Base-by-base conservation (phyloP, 1,140 invertebrate species). In the Zaprionus davidi region DNA sequence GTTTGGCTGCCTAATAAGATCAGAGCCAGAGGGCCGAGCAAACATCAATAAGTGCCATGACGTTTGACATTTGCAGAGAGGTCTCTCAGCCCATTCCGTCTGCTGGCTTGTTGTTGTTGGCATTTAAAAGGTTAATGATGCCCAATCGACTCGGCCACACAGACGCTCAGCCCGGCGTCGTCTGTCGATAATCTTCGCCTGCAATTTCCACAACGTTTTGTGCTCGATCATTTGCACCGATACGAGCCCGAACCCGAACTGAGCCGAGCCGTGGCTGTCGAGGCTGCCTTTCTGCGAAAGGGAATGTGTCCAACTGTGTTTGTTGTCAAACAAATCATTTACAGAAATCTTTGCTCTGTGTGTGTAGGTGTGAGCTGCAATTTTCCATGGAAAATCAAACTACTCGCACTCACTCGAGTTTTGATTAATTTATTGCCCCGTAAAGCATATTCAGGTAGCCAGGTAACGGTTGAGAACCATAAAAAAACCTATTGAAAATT, bases 291-390 rank as follows among this genome's bases (percentile, higher is more conserved):
- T 85, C 82, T 78, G 75, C 79, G 82, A 85, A 85, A 77, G 62
- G 65, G 41, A 36, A 41, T 28, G 71, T 78, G 67, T 78, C 74
- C 77, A 74, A 79, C 74, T 82, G 79, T 63, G 79, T 78, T 76
- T 72, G 65, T 79, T 85, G 82, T 85, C 82, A 85, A 85, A 85
- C 82, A 85, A 85, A 85, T 85, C 82, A 86, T 81, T 82, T 85
- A 85, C 79, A 73, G 74, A 84, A 69, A 85, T 78, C 66, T 78
- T 71, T 63, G 41, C 46, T 60, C 36, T 34, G 20, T 13, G 6
- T 17, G 49, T 22, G 77, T 79, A 84, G 82, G 82, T 85, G 82
- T 85, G 82, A 81, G 78, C 78, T 81, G 82, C 71, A 81, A 68
- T 81, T 86, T 84, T 85, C 82, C 71, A 67, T 73, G 58, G 82